Conservation (phyloP, 2,888 invertebrate genomes). For the Hydrotaea cyrtoneurina region DNA sequence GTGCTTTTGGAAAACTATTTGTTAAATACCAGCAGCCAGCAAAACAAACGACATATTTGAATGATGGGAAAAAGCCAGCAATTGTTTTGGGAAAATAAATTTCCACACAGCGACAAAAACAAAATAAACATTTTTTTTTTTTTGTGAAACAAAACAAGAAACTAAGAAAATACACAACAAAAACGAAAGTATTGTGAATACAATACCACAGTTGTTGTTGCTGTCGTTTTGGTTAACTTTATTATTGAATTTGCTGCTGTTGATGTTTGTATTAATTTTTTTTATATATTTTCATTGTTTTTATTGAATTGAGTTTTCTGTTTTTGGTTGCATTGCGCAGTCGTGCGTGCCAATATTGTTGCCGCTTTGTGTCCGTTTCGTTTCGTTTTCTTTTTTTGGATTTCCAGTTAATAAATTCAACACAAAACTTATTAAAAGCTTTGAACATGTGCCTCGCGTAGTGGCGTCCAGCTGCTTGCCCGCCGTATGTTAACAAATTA, state of each 20-base stretch:
- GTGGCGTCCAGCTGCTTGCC: background rate
- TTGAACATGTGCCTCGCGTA: background rate
- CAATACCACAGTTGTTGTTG: background rate
- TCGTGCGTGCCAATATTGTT: constrained; percentile 60
- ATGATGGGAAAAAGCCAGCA: constrained; percentile 12
- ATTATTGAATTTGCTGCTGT: constrained; percentile 16
- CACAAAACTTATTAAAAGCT: constrained; percentile 16
- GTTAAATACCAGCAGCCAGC: background rate
- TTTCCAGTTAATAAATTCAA: constrained; percentile 18
- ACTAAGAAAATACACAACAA: background rate
- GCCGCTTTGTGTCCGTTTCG: constrained; percentile 38
- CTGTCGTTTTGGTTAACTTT: background rate
- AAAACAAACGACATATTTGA: background rate
- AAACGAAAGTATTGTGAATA: constrained; percentile 24
- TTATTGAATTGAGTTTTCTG: constrained; percentile 63
- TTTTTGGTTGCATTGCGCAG: constrained; percentile 65
- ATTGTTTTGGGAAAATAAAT: background rate
- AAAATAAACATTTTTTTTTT: background rate
- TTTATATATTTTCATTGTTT: constrained; percentile 13
- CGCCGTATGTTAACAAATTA: constrained; percentile 45
- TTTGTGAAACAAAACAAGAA: background rate
- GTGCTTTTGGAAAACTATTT: background rate
- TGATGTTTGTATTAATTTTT: constrained; percentile 2
- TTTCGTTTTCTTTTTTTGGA: constrained; percentile 7
- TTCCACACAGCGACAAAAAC: constrained; percentile 10